Evolutionary conservation across 2,797 vertebrate genomes (phyloP).

Genomic region (Pipistrellus kuhlii): DNA sequence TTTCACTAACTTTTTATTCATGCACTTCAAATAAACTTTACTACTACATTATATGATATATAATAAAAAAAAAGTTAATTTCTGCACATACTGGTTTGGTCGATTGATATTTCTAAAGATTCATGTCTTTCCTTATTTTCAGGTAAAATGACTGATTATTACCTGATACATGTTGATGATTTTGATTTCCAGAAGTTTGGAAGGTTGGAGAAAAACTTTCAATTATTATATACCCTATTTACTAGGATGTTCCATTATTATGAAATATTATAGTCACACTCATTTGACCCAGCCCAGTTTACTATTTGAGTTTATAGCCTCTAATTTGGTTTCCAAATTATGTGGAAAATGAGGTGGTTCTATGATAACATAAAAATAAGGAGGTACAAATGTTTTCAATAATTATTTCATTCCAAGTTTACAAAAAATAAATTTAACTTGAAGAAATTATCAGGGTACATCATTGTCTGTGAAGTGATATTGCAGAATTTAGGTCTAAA

Average conservation of each 20-base stretch:
- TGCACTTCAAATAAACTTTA: constrained; percentile 91
- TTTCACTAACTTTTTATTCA: constrained; percentile 92
- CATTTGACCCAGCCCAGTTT: neutral
- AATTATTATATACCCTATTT: neutral
- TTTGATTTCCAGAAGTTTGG: constrained; percentile 75
- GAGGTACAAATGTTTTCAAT: neutral
- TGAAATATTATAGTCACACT: neutral
- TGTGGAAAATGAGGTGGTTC: neutral
- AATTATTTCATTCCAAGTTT: constrained; percentile 51
- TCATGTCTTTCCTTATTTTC: constrained; percentile 57
- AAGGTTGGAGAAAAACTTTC: constrained; percentile 70
- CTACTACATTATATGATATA: constrained; percentile 89
- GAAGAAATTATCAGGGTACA: neutral
- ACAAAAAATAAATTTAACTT: neutral
- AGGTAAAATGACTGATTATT: constrained; percentile 64
- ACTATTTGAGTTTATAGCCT: neutral
- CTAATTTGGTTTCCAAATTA: neutral
- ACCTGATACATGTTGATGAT: constrained; percentile 52
- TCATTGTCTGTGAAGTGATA: neutral
- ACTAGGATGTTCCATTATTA: neutral
- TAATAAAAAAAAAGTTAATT: constrained; percentile 89
- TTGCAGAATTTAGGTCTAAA: neutral
- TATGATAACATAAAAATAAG: neutral
- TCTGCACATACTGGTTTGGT: constrained; percentile 88
- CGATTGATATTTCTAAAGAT: constrained; percentile 79